Base-by-base conservation (phyloP, 1,140 invertebrate species). In the Bombus soroeensis region DNA sequence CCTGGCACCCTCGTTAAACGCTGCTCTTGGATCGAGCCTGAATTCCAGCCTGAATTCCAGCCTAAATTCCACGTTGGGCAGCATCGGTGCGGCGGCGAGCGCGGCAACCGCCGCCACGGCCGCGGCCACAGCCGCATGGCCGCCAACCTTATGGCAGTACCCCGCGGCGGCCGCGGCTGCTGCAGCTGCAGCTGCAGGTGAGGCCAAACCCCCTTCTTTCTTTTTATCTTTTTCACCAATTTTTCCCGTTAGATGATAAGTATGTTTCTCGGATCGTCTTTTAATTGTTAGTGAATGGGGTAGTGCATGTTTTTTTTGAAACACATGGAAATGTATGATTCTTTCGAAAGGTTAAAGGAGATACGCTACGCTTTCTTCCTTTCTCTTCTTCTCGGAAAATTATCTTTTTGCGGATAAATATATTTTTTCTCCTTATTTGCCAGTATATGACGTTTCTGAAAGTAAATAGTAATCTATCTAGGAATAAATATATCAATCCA, bases 101-200 rank as follows among this genome's bases (percentile, higher is more conserved):
- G 94, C 93, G 92, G 81, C 90, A 28, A 85, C 88, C 57, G 89
- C 92, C 43, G 91, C 92, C 91, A 94, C 93, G 90, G 93, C 94
- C 43, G 87, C 93, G 41, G 81, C 92, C 66, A 90, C 94, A 70
- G 84, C 94, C 92, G 75, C 94, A 88, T 91, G 92, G 91, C 93
- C 97, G 90, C 96, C 97, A 81, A 96, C 97, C 87, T 95, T 97
- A 92, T 97, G 96, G 97, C 96, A 97, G 95, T 97, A 97, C 95
- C 97, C 97, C 90, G 94, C 93, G 80, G 89, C 93, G 75, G 96
- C 92, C n/a, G 91, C 92, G 39, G 90, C 89, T 32, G 87, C 89
- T 82, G 92, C 92, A 85, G 89, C 87, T 85, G 81, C 81, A 77
- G 80, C 81, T 76, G 80, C 73, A 87, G 85, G 76, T 77, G 53